Base-by-base conservation (phyloP, 92 coral and sea anemone genomes). In the Paragorgia papillata region DNA sequence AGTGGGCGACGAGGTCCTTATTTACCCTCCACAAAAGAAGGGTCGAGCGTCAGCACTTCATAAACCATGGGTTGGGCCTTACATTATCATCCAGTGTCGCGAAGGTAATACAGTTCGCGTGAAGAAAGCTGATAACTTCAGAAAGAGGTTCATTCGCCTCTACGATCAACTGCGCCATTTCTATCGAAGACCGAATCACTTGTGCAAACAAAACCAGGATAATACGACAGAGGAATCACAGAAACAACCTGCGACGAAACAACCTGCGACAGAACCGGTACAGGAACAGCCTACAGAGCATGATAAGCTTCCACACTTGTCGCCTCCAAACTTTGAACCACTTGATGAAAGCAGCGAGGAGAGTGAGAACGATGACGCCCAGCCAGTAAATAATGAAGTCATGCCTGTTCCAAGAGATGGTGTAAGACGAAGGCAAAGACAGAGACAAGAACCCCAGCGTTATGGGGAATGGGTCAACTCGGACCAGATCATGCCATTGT, bases 21-120 rank as follows among this genome's bases (percentile, higher is more conserved):
- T 75, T 68, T 75, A 60, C 54, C 58, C 71, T 27, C 81, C 81
- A 34, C 73, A 46, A 34, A 75, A 60, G 81, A 75, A 75, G 81
- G 73, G 69, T 51, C 81, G 62, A 40, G 70, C 21, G 46, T 57
- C 26, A 62, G 54, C 71, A 27, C 73, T 75, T 33, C 67, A 54
- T 15, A 54, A 75, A 59, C 34, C 54, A 5, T 75, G 69, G 62
- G 57, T 2, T 14, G 73, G 70, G 9, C 69, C 80, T 39, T 75
- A 55, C 43, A 56, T 75, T 9, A 48, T 58, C 32, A 76, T 76
- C 30, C 81, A 60, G 40, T 29, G 81, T 8, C 73, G 73, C 14
- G 35, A 60, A 44, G 73, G 81, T 21, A 61, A 76, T 53, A 58
- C 73, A 8, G 59, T 30, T 59, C 73, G 81, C 13, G 57, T 76